phyloP scores from a whole-genome alignment of 1,140 invertebrate genomes.

The Drosophila nannoptera region DNA sequence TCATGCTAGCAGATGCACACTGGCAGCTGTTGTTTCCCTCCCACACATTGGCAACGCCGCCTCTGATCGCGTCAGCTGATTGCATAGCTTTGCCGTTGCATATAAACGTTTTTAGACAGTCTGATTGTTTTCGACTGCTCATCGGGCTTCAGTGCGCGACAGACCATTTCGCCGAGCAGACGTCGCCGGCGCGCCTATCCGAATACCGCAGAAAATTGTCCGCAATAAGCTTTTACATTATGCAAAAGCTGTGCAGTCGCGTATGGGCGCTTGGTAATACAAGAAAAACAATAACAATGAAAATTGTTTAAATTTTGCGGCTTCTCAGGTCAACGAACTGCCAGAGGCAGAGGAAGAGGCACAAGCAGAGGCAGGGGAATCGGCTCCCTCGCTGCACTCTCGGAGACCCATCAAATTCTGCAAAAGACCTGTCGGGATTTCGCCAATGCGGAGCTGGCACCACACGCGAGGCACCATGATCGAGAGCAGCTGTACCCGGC shows the following conservation, averaged over 20 bases:
- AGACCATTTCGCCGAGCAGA: constrained; percentile 7
- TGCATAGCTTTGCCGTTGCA: constrained; percentile 14
- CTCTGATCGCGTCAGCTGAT: constrained; percentile 8
- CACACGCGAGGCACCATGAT: constrained; percentile 90
- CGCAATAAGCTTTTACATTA: constrained; percentile 9
- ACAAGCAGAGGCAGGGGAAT: constrained; percentile 80
- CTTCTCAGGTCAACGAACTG: constrained; percentile 51
- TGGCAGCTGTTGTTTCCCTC: neutral
- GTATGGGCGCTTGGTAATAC: constrained; percentile 40
- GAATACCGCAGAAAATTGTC: neutral
- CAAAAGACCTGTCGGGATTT: constrained; percentile 96
- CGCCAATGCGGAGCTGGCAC: constrained; percentile 92
- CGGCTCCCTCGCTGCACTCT: constrained; percentile 84
- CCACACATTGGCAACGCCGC: neutral
- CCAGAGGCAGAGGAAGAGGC: constrained; percentile 19
- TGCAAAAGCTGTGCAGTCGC: constrained; percentile 51
- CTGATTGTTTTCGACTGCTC: constrained; percentile 19
- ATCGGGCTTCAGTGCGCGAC: constrained; percentile 9
- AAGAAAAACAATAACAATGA: neutral
- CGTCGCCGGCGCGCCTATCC: neutral
- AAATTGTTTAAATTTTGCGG: constrained; percentile 3
- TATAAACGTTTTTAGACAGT: constrained; percentile 27
- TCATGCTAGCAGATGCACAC: neutral
- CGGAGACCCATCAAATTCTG: constrained; percentile 95
- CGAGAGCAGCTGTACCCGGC: constrained; percentile 90